Percentiles rank a stretch among this genome's conserved stretches.
These are phyloP conservation scores for Ruditapes philippinarum DNA, from an alignment of 1,140 invertebrate species.

Conservation along the genomic window DNA sequence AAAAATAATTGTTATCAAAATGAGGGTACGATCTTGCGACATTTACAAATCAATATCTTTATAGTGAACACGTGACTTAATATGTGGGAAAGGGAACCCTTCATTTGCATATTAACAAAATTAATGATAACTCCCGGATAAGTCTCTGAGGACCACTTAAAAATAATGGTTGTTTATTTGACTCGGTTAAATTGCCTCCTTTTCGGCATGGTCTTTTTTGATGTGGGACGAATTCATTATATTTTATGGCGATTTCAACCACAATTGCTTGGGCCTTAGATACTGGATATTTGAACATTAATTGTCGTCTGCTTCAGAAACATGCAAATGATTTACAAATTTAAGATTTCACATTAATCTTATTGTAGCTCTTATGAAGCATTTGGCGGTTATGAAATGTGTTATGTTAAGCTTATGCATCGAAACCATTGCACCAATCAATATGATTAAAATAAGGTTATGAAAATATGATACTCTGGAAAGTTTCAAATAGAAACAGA, in stretches of 20 bases:
- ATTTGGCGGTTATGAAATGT: no score
- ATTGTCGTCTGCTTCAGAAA: no score
- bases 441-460: no score
- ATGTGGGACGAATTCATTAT: not conserved
- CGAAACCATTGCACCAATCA: no score
- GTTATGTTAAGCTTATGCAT: no score
- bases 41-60: no score
- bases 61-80: conserved; percentile 10
- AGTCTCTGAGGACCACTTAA: conserved; percentile 30
- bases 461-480: conserved; percentile 1
- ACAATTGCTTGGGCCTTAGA: conserved; percentile 5
- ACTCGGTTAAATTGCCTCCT: conserved; percentile 33
- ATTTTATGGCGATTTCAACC: conserved; percentile 14
- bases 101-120: conserved; percentile 45
- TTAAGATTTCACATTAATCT: no score
- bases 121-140: conserved; percentile 33
- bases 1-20: no score
- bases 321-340: no score
- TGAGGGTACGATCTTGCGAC: no score
- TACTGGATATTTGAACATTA: not conserved
- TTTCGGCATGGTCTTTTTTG: not conserved
- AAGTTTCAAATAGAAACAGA: not conserved
- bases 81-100: not conserved
- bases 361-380: no score
- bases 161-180: conserved; percentile 50